Base-by-base conservation (phyloP, 2,888 invertebrate species). In the Drosophila merina region DNA sequence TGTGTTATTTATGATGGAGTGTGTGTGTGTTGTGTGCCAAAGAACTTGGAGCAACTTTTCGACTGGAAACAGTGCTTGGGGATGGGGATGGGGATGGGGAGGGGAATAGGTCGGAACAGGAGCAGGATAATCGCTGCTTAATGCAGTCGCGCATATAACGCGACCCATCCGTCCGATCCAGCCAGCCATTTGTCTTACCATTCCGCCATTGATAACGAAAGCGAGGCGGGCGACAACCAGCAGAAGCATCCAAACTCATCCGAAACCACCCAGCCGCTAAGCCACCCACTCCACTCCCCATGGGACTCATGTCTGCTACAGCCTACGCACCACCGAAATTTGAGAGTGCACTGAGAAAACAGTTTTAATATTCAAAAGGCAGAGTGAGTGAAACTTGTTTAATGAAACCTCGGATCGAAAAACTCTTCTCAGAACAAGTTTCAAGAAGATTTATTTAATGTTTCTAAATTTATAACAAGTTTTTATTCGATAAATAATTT, bases 51-150 rank as follows among this genome's bases (percentile, higher is more conserved):
- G 50, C 60, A 81, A 80, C 59, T 77, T 84, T 62, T 58, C 28
- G 31, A 26, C 7, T 36, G 25, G 25, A 36, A 56, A 51, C 12
- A 9, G 44, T 7, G 20, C 8, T 12, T 9, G 47, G 26, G 2
- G 8, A 0, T 20, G 1, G 47, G 9, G 2, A 0, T 6, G 50
- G 44, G 10, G 26, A 2, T 3, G n/a, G 48, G n/a, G n/a, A n/a
- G n/a, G n/a, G 28, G 31, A 28, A 5, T 44, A 28, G 33, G 40
- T 79, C 72, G 67, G 66, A 67, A 63, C 68, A 66, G 72, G 77
- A 70, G 56, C 86, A 71, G 77, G 86, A 88, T 84, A 84, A 88
- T 83, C 84, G 80, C 76, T 86, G 88, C 86, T 88, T 88, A 88
- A 86, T 83, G 88, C 83, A 83, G 74, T 85, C 75, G 83, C 63